These are phyloP conservation scores for Coenobita brevimanus DNA, from an alignment of 1,140 invertebrate genomes.

Conservation along the genomic window DNA sequence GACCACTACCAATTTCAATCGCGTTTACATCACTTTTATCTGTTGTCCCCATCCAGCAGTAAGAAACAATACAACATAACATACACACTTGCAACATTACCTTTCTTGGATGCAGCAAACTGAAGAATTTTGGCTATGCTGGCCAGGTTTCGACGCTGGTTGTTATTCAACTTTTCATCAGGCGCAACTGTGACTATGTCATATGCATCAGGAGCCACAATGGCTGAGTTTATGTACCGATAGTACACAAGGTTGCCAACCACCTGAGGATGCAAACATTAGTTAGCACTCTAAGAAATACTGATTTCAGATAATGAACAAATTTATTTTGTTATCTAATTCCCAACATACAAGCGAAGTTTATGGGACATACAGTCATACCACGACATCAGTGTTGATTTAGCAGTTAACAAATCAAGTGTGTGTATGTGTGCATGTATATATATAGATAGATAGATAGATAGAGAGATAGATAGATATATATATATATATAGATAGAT, in stretches of 20 bases:
- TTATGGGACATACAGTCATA: too few relatives aligned
- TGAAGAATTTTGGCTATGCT: conserved; percentile 89
- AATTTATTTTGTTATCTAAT: too few relatives aligned
- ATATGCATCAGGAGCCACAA: conserved; percentile 87
- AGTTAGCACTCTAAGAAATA: too few relatives aligned
- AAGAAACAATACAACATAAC: not conserved
- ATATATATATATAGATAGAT: too few relatives aligned
- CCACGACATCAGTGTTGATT: too few relatives aligned
- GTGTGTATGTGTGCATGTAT: too few relatives aligned
- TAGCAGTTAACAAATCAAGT: too few relatives aligned
- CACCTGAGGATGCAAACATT: conserved; percentile 74
- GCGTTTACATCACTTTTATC: not conserved
- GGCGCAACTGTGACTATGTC: conserved; percentile 83
- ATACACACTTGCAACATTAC: conserved; percentile 71
- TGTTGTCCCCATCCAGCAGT: too few relatives aligned
- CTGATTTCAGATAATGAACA: too few relatives aligned
- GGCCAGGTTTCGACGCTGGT: conserved; percentile 85
- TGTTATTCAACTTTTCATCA: conserved; percentile 80
- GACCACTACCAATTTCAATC: conserved; percentile 4
- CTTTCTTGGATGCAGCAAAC: conserved; percentile 87
- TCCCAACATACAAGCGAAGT: too few relatives aligned
- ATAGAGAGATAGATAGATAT: too few relatives aligned
- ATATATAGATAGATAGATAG: too few relatives aligned
- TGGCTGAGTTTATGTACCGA: conserved; percentile 87
- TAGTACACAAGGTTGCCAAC: conserved; percentile 89